Evolutionary conservation across 1,140 invertebrate genomes (phyloP), one percentile per base, ranked within the genome.

Genomic region (Pseudomyrmex dendroicus): DNA sequence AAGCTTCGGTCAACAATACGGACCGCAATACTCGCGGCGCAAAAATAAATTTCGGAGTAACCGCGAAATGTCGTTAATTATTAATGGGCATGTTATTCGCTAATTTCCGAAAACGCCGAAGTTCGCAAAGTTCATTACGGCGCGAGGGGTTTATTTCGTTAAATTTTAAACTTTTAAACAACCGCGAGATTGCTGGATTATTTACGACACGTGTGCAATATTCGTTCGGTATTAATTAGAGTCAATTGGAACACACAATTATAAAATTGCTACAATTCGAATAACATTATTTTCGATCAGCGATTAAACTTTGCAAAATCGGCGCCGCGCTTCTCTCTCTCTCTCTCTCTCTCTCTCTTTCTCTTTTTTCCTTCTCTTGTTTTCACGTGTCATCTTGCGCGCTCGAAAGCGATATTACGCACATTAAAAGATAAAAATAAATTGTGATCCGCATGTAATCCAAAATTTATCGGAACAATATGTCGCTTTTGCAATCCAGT

Each of bases 381-480:
- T 22, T 67, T 35, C 15, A 25, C 22, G 4, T n/a, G 64, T 50
- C 64, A 61, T 20, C 46, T 64, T 76, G 61, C 12, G n/a, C 12
- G 35, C 5, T 12, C 4, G 61, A 73, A 76, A 59, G 57, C 54
- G 46, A 61, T 25, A 70, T 59, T 17, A 9, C 17, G 12, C 44
- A 7, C 52, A 59, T 35, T 35, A 35, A 35, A 35, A 35, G 66
- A 59, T 57, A 80, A 80, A 72, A 72, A 48, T 22, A 68, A 61
- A 80, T 80, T 80, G 67, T 80, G 59, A 80, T 80, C 44, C 44
- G 66, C 20, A n/a, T 50, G 76, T 80, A 70, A 70, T 80, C 52
- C 54, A 48, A 72, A 80, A 80, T 80, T 80, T 72, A 80, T 80
- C 76, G 76, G 44, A 66, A 80, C 76, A 80, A 80, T 72, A 50